Base-by-base conservation (phyloP, 2,797 vertebrate species). In the Danio aesculapii region DNA sequence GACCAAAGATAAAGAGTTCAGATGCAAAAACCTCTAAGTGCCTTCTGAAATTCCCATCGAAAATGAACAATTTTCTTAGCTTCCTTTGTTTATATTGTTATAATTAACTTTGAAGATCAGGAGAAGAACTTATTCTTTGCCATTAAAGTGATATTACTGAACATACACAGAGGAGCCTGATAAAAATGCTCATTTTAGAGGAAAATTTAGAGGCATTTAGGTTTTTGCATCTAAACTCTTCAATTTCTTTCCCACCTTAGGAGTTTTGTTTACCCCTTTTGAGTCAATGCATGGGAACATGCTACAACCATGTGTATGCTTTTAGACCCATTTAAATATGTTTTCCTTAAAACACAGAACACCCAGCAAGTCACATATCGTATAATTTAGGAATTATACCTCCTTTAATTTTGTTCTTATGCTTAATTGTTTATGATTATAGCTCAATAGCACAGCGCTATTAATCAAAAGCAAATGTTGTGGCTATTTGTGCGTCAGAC, bases 391-490 rank as follows among this genome's bases (percentile, higher is more conserved):
- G 55, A 46, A 69, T 82, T 73, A 80, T 30, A 71, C 72, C 50
- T 67, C 57, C 64, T 81, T 74, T 44, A 47, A 64, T 73, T 66
- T 44, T 66, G 52, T 83, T 63, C 62, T 72, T 55, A 52, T 44
- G 19, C 52, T 47, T 84, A 59, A 80, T 70, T 49, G 41, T 75
- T 84, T 66, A 19, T 70, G 53, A 86, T 83, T 73, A 83, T 14
- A 44, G 68, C 39, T 11, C 46, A 41, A 61, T 50, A 59, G 55
- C 44, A 53, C 71, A 80, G 39, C 44, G 13, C n/a, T 30, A 63
- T 85, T 83, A 71, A 86, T 84, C 67, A 80, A 67, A 84, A 87
- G 77, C 77, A 81, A 88, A 86, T 87, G 81, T 86, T 77, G 77
- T 63, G 76, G 77, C 46, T 74, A 66, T 81, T 64, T 81, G 0